Base-by-base conservation (phyloP, 37 sponge, comb jelly and placozoan genomes). In the Petrosia ficiformis region DNA sequence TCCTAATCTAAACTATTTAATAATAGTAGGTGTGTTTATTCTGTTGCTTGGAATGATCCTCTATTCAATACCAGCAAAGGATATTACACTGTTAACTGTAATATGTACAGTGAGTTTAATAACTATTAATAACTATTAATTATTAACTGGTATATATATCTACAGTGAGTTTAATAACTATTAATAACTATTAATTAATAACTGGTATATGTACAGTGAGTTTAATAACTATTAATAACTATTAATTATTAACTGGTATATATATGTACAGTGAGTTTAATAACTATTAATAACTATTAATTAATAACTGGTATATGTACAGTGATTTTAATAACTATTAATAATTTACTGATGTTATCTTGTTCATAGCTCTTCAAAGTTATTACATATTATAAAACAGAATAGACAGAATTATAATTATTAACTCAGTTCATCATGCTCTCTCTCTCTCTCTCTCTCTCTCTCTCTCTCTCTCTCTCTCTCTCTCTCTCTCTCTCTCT, bases 1-100 rank as follows among this genome's bases (percentile, higher is more conserved):
- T n/a, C 63, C 63, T n/a, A 26, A 26, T 26, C 63, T 61, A 8
- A 61, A 61, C 26, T 61, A 61, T 61, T n/a, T 61, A 26, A 61
- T n/a, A n/a, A n/a, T 61, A n/a, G 26, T 22, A 8, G 63, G 63
- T 11, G 63, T 11, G 28, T 26, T 22, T 26, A 22, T 61, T 24
- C 6, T 61, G 63, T n/a, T 26, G 22, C 25, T 61, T 6, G 22
- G 28, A 26, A 5, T 61, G 5, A 61, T 22, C 6, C 5, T n/a
- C 6, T 61, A 61, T 61, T 26, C 14, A n/a, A 24, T 61, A n/a
- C 63, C 63, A 61, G 25, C 5, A n/a, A 5, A 26, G 6, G n/a
- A 29, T 22, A n/a, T 26, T 8, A 5, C 22, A 26, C 5, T 22
- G 5, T 5, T 26, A 6, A 61, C 5, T 26, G 28, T 61, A 26